phyloP scores from a whole-genome alignment of 1,140 invertebrate species.

The Conus betulinus region DNA sequence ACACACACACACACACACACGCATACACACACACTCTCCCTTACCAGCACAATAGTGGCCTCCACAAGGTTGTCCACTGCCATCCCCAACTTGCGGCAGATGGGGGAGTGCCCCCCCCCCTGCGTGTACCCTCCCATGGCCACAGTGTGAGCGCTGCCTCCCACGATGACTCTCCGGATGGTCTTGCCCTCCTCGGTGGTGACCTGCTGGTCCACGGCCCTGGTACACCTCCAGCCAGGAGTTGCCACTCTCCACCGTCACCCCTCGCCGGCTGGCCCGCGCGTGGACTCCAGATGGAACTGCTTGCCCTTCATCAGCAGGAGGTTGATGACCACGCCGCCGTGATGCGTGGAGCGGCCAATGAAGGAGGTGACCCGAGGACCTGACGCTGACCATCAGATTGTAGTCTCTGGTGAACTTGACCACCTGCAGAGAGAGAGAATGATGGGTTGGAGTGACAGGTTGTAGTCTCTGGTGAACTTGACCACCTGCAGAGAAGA shows the following conservation, averaged over 20 bases:
- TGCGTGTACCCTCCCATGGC: slow-evolving; percentile 57
- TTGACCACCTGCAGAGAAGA: no score
- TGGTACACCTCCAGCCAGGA: slow-evolving; percentile 35
- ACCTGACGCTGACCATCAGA: slow-evolving; percentile 41
- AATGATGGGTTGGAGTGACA: no score
- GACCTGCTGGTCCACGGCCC: not conserved
- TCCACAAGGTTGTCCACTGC: slow-evolving; percentile 62
- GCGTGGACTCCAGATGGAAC: slow-evolving; percentile 44
- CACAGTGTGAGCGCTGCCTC: slow-evolving; percentile 58
- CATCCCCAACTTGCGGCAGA: slow-evolving; percentile 54
- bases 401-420: not conserved
- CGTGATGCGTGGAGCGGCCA: slow-evolving; percentile 52
- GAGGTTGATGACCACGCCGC: slow-evolving; percentile 49
- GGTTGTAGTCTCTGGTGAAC: no score
- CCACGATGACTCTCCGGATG: slow-evolving; percentile 47
- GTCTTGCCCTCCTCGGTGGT: slow-evolving; percentile 27
- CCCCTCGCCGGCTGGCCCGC: slow-evolving; percentile 39
- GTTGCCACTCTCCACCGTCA: slow-evolving; percentile 50
- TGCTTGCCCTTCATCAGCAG: slow-evolving; percentile 46
- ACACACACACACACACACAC: not conserved
- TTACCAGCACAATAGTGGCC: slow-evolving; percentile 51
- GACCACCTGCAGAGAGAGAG: not conserved
- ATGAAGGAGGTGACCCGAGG: slow-evolving; percentile 57
- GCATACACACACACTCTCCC: not conserved
- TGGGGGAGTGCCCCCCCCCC: slow-evolving; percentile 62